Conservation (phyloP, 2,113 vertebrate species). For the Sebastes fasciatus region DNA sequence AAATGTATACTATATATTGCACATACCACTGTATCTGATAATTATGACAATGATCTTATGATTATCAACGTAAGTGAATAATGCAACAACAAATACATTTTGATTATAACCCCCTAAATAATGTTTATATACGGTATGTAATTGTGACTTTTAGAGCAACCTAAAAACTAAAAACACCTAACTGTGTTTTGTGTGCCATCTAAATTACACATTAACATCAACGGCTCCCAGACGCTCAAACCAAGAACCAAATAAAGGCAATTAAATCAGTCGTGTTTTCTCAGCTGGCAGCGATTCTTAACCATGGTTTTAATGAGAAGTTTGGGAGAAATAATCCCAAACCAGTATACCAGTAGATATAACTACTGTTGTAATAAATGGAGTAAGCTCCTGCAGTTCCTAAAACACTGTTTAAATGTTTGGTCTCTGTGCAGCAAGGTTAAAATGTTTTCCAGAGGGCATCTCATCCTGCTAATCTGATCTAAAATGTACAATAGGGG, state of each 20-base stretch:
- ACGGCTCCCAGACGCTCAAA: slow-evolving; percentile 9
- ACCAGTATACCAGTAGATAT: background rate
- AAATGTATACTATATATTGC: background rate
- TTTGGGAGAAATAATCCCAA: slow-evolving; percentile 5
- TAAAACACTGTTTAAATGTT: background rate
- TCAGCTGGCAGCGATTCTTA: slow-evolving; percentile 13
- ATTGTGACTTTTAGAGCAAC: background rate
- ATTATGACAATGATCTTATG: background rate
- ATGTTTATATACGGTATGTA: background rate
- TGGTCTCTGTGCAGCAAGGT: background rate
- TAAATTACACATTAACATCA: slow-evolving; percentile 1
- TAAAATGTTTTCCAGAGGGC: background rate
- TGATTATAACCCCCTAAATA: background rate
- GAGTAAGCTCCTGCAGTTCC: background rate
- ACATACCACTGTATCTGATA: too few relatives aligned
- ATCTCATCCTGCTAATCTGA: background rate
- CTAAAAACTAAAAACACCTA: background rate
- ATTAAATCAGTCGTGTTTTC: slow-evolving; percentile 25
- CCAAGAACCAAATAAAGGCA: slow-evolving; percentile 23
- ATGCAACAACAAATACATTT: background rate
- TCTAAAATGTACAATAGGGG: background rate
- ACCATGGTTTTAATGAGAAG: slow-evolving; percentile 22
- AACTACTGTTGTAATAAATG: background rate
- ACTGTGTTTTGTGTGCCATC: background rate
- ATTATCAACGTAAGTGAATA: too few relatives aligned